Conservation (phyloP, 2,113 vertebrate species). For the Cephalopholis sonnerati region DNA sequence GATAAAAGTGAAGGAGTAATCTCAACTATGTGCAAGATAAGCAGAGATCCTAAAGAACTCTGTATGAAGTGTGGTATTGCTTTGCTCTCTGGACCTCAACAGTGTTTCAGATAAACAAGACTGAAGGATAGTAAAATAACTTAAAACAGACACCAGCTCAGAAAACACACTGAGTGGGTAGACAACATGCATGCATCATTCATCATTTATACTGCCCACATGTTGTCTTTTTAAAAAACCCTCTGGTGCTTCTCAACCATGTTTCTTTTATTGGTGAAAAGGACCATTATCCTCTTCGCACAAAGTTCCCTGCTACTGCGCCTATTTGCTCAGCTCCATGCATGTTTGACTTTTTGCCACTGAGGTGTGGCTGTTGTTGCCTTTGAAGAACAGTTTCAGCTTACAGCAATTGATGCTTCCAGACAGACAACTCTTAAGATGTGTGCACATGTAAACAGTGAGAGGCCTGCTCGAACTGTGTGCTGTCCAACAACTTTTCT, state of each 20-base stretch:
- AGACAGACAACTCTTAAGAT: conserved; percentile 36
- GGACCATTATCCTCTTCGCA: not conserved
- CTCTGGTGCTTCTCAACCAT: not conserved
- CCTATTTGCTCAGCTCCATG: conserved; percentile 47
- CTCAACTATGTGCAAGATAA: conserved; percentile 41
- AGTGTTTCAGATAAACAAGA: conserved; percentile 39
- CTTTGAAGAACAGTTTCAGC: conserved; percentile 55
- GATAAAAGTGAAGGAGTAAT: conserved; percentile 56
- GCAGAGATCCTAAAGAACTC: conserved; percentile 23
- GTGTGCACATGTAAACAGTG: conserved; percentile 42
- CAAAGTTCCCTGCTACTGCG: conserved; percentile 15
- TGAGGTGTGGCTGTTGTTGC: conserved; percentile 55
- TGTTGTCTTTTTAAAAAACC: not conserved
- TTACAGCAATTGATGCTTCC: conserved; percentile 18
- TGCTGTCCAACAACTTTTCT: conserved; percentile 33
- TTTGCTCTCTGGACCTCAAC: conserved; percentile 25
- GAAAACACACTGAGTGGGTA: not conserved
- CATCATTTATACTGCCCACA: not conserved
- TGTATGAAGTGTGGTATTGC: conserved; percentile 12
- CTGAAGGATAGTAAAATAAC: conserved; percentile 30
- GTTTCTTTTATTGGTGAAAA: not conserved
- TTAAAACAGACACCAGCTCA: not conserved
- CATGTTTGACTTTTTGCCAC: conserved; percentile 36
- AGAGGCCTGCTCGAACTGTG: not conserved
- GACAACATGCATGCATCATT: conserved; percentile 6